These are phyloP conservation scores for Anniella stebbinsi DNA, from an alignment of 2,797 vertebrate species.

Conservation along the genomic window DNA sequence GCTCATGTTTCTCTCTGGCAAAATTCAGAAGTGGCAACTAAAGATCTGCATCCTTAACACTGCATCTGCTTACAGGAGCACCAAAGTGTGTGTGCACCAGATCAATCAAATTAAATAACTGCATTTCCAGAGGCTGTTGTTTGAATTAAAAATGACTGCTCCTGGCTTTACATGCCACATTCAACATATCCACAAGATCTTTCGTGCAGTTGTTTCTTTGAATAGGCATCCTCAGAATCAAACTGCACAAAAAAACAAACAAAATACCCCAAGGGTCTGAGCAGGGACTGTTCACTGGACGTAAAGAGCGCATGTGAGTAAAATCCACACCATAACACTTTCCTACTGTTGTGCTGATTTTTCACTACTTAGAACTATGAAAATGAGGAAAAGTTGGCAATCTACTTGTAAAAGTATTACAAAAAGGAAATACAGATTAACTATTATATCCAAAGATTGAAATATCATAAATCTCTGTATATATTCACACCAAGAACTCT, in stretches of 20 bases:
- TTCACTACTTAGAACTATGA: background rate
- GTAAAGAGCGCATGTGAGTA: background rate
- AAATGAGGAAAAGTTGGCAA: background rate
- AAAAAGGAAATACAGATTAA: background rate
- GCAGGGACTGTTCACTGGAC: background rate
- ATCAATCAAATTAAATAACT: background rate
- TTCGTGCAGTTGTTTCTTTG: background rate
- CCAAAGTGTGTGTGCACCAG: background rate
- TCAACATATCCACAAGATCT: background rate
- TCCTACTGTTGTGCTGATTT: background rate
- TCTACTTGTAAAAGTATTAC: background rate
- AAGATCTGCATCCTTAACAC: background rate
- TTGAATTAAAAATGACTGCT: background rate
- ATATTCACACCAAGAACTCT: background rate
- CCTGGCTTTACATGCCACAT: background rate
- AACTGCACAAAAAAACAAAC: background rate
- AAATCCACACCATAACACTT: background rate
- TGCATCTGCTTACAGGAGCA: background rate
- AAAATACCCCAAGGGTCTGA: background rate
- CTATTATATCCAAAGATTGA: background rate
- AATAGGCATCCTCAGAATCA: background rate
- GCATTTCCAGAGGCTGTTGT: background rate
- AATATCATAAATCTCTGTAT: background rate
- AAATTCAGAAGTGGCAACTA: background rate
- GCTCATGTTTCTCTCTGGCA: background rate